Percentiles rank a stretch among this genome's conserved stretches.
Conservation (phyloP, 2,113 vertebrate genomes). For the Mystacornis crossleyi region DNA sequence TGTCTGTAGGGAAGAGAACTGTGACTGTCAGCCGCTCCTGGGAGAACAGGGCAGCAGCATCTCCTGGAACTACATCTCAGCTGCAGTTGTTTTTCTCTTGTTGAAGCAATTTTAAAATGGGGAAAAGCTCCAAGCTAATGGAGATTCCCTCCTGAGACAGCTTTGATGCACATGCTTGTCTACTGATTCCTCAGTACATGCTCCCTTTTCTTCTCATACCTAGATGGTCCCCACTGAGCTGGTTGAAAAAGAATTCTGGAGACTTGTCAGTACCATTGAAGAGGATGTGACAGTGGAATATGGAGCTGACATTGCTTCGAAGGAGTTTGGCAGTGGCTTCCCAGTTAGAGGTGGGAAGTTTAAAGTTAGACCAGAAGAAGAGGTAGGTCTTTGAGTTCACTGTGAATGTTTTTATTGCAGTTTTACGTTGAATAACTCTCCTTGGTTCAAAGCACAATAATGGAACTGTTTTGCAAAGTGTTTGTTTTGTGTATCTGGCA, state of each 20-base stretch:
- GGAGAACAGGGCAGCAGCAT: background rate
- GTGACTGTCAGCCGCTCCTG: background rate
- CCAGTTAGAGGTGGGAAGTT: slow-evolving; percentile 90
- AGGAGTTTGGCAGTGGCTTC: slow-evolving; percentile 98
- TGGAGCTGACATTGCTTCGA: slow-evolving; percentile 96
- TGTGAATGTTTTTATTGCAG: background rate
- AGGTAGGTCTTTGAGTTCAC: slow-evolving; percentile 74
- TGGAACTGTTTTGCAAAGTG: background rate
- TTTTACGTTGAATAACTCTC: background rate
- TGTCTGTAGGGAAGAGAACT: background rate
- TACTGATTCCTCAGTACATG: background rate
- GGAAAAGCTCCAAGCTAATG: background rate
- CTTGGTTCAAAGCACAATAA: background rate
- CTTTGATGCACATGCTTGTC: accelerated
- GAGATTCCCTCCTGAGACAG: background rate
- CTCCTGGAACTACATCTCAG: background rate
- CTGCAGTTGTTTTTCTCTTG: background rate
- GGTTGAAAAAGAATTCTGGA: slow-evolving; percentile 98
- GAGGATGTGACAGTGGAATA: slow-evolving; percentile 98
- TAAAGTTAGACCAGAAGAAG: slow-evolving; percentile 88
- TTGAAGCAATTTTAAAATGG: background rate
- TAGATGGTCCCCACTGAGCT: slow-evolving; percentile 99
- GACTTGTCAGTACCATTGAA: slow-evolving; percentile 94
- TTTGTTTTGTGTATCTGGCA: background rate
- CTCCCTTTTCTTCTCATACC: background rate